phyloP scores from a whole-genome alignment of 2,888 invertebrate species.

The Sinelater perroti region DNA sequence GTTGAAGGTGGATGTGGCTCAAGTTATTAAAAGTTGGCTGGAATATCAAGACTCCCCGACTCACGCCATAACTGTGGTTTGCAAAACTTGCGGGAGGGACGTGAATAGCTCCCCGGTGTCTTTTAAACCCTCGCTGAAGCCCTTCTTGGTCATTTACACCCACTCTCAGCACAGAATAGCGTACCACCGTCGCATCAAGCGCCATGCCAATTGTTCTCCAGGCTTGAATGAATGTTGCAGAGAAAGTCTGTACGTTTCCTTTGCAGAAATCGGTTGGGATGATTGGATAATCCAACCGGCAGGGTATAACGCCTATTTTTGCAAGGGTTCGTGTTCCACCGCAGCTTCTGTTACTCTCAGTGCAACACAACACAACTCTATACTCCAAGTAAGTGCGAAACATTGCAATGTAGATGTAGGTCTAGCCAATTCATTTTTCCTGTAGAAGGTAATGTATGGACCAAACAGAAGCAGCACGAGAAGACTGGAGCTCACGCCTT shows the following conservation, averaged over 20 bases:
- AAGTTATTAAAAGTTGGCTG: constrained; percentile 80
- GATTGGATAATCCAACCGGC: constrained; percentile 86
- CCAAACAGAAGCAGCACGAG: constrained; percentile 56
- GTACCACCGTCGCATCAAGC: constrained; percentile 48
- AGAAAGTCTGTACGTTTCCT: constrained; percentile 83
- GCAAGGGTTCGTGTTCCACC: constrained; percentile 81
- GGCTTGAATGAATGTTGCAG: constrained; percentile 82
- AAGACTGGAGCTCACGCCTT: constrained; percentile 77
- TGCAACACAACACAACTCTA: constrained; percentile 73
- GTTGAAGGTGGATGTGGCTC: constrained; percentile 81
- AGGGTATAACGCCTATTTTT: constrained; percentile 89
- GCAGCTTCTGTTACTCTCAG: constrained; percentile 75
- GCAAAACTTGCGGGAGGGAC: constrained; percentile 77
- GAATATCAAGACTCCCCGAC: constrained; percentile 71
- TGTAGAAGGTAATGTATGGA: constrained; percentile 75
- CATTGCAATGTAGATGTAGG: no score
- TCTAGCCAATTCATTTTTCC: no score
- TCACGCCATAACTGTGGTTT: constrained; percentile 79
- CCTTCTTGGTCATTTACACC: constrained; percentile 83
- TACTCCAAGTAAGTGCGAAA: constrained; percentile 80
- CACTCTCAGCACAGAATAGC: constrained; percentile 71
- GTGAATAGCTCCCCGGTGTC: constrained; percentile 74
- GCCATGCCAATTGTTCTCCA: constrained; percentile 75
- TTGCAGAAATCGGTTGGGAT: constrained; percentile 86
- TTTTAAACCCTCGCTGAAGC: constrained; percentile 73